Evolutionary conservation across 2,888 invertebrate species (phyloP).

Genomic region (Andrena marginata): DNA sequence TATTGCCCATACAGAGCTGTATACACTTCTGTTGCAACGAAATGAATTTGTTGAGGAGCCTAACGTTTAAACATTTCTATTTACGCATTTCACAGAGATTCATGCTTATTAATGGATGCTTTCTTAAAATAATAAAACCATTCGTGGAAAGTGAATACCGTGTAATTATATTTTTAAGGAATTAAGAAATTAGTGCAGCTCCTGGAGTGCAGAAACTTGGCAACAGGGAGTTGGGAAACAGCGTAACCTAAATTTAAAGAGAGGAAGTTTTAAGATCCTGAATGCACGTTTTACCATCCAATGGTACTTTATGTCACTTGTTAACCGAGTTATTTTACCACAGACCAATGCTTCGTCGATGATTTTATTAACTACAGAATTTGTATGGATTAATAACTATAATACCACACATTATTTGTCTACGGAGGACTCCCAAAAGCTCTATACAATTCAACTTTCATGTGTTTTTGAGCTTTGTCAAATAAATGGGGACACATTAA

Average conservation of each 20-base stretch:
- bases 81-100: background rate
- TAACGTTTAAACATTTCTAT: background rate
- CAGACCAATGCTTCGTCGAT: too few species aligned
- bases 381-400: too few species aligned
- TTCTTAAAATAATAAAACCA: background rate
- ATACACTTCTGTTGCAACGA: background rate
- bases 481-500: too few species aligned
- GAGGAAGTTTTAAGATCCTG: background rate
- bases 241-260: background rate
- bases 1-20: conserved; percentile 4
- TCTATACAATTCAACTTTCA: too few species aligned
- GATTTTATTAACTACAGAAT: too few species aligned
- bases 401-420: too few species aligned
- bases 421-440: too few species aligned
- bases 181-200: background rate
- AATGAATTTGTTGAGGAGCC: background rate
- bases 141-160: background rate
- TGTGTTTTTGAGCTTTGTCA: too few species aligned
- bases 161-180: background rate
- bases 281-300: background rate
- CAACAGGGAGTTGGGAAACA: background rate
- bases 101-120: background rate
- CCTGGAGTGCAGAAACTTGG: background rate
- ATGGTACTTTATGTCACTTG: background rate
- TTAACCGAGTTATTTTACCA: background rate